Evolutionary conservation across 2,113 vertebrate genomes (phyloP), one percentile per base, ranked within the genome.

Genomic region (Pangasianodon gigas): DNA sequence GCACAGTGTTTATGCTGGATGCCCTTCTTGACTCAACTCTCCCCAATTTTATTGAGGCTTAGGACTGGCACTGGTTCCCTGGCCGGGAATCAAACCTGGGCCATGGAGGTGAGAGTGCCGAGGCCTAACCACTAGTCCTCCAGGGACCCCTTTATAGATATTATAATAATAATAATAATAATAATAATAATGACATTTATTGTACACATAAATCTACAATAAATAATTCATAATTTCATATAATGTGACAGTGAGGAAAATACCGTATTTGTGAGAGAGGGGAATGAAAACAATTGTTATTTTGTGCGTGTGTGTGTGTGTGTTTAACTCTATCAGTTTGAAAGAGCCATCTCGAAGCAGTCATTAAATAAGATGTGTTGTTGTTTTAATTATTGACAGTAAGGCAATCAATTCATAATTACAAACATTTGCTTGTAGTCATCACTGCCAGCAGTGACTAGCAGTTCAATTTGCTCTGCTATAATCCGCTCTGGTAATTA

Each of bases 341-440:
- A 92, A 94, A 94, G 92, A 94, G 93, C 92, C 93, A 94, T 96
- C 93, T 96, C 94, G 93, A 92, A 90, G 94, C 93, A 95, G 95
- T 96, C 95, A 94, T 96, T 96, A 96, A 96, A 95, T 96, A 96
- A 95, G 95, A 96, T 95, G 94, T 95, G 95, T 95, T 96, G 95
- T 96, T 96, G 94, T 96, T 96, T 96, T 96, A 96, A 96, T 97
- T 96, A 96, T 96, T 95, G 93, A 95, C 95, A 95, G 96, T 95
- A 95, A 96, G 95, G 95, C 96, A 97, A 96, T 96, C 96, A 96
- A 96, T 96, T 96, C 95, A 96, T 96, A 97, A 96, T 97, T 96
- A 96, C 96, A 97, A 97, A 96, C 96, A 96, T 96, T 96, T 96
- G 96, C 96, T 96, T 95, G 95, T 95, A 96, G 96, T 95, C 96